Evolutionary conservation across 92 coral and sea anemone genomes (phyloP).

Genomic region (Isaurus tuberculatus): DNA sequence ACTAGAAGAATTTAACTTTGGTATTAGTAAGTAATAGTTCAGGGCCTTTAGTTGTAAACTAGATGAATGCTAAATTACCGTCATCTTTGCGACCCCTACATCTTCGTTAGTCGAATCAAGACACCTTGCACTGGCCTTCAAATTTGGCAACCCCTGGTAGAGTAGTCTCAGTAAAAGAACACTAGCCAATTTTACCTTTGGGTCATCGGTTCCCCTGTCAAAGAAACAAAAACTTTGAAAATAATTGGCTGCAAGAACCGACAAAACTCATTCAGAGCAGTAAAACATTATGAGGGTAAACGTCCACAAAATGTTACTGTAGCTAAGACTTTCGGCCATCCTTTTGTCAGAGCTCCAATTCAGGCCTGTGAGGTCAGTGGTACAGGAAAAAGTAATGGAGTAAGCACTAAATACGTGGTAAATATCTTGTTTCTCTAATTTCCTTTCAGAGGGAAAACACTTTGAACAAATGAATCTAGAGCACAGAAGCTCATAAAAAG

Average conservation of each 20-base stretch:
- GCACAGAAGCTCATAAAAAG: too few relatives aligned
- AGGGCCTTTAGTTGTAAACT: background rate
- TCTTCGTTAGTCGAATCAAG: conserved; percentile 22
- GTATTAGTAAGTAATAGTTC: background rate
- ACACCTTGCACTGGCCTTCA: conserved; percentile 59
- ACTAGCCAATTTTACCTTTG: conserved; percentile 63
- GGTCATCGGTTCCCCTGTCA: conserved; percentile 58
- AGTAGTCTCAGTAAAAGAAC: conserved; percentile 81
- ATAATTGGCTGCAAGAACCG: background rate
- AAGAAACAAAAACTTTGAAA: background rate
- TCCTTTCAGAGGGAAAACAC: too few relatives aligned
- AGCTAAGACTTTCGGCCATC: too few relatives aligned
- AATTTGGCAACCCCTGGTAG: conserved; percentile 86
- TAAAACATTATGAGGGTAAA: background rate
- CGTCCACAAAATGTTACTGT: too few relatives aligned
- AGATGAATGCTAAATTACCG: background rate
- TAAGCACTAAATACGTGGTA: too few relatives aligned
- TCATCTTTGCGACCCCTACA: conserved; percentile 26
- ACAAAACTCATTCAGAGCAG: background rate
- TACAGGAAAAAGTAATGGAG: too few relatives aligned
- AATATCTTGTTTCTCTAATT: too few relatives aligned
- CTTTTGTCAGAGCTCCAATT: too few relatives aligned
- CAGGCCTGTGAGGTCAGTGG: too few relatives aligned
- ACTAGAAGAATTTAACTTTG: too few relatives aligned
- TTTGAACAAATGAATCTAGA: too few relatives aligned